phyloP scores from a whole-genome alignment of 2,797 vertebrate species.

The Phalanger gymnotis region DNA sequence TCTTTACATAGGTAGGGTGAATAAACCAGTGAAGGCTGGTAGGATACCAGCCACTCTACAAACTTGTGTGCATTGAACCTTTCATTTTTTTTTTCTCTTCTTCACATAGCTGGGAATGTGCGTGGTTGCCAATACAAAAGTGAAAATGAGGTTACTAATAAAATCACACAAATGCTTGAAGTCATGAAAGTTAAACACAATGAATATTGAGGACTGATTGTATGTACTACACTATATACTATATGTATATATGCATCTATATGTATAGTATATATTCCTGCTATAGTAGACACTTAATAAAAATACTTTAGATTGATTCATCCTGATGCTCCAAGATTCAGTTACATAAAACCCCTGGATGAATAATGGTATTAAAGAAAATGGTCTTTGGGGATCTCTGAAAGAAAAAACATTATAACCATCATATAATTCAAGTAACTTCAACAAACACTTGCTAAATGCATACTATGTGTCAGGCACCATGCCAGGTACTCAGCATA shows the following conservation, averaged over 20 bases:
- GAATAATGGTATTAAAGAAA: not conserved
- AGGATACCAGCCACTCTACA: not conserved
- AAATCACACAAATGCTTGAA: not conserved
- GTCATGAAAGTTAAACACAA: not conserved
- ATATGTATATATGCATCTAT: not conserved
- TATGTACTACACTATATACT: not conserved
- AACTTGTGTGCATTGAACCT: not conserved
- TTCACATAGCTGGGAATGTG: not conserved
- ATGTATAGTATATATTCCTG: not conserved
- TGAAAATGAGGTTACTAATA: not conserved
- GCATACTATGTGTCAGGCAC: not conserved
- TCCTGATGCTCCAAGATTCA: not conserved
- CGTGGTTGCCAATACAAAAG: not conserved
- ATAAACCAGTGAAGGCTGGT: not conserved
- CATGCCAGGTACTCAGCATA: not conserved
- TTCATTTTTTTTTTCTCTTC: not conserved
- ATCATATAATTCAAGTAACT: not conserved
- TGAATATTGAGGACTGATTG: not conserved
- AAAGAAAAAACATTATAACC: not conserved
- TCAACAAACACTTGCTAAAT: not conserved
- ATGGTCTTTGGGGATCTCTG: not conserved
- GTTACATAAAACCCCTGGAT: not conserved
- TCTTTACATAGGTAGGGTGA: not conserved
- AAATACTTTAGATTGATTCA: not conserved
- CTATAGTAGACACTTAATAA: not conserved